A percentile compares a stretch with the other conserved stretches of the same genome.
Evolutionary conservation across 2,113 vertebrate species (phyloP).

Genomic region (Podilymbus podiceps): DNA sequence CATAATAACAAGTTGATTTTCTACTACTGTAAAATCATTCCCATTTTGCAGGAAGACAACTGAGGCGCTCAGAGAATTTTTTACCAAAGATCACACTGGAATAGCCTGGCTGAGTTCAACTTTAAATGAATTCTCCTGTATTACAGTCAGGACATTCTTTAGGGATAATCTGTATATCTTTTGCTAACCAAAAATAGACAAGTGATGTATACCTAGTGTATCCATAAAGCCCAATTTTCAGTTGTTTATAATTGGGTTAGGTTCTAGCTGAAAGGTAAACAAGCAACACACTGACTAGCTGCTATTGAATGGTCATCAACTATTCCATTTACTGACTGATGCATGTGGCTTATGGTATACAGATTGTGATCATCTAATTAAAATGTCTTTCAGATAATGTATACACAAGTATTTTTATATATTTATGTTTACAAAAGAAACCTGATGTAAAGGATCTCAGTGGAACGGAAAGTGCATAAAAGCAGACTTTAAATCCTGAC

Average conservation of each 20-base stretch:
- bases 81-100: background rate
- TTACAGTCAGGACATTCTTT: background rate
- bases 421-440: background rate
- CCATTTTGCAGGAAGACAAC: background rate
- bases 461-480: background rate
- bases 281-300: background rate
- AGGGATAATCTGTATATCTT: background rate
- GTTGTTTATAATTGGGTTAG: background rate
- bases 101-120: background rate
- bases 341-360: background rate
- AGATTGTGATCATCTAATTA: background rate
- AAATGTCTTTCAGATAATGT: background rate
- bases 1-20: background rate
- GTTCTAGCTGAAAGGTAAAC: background rate
- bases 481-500: background rate
- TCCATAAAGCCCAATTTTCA: background rate
- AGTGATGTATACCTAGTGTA: background rate
- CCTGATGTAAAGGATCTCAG: background rate
- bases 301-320: background rate
- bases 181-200: background rate
- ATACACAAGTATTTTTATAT: background rate
- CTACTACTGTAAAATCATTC: background rate
- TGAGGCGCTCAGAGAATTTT: background rate
- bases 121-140: background rate
- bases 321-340: background rate